Conservation (phyloP, 2,888 invertebrate genomes). For the Philopedon plagiatum region DNA sequence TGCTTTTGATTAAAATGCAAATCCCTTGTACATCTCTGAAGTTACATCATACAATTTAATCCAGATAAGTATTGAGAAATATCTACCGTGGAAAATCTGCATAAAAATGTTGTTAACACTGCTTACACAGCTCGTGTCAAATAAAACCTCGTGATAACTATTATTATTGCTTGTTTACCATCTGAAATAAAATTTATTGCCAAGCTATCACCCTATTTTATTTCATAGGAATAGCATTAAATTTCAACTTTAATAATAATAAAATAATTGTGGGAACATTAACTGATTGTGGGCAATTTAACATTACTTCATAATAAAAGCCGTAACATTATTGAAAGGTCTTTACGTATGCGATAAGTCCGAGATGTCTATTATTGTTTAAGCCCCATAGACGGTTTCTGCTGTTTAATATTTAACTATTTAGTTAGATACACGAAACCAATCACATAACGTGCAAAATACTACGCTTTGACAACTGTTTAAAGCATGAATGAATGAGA, state of each 20-base stretch:
- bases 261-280: conserved; percentile 8
- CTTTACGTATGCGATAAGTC: neutral
- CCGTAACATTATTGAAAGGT: neutral
- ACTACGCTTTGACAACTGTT: too few species aligned
- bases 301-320: neutral
- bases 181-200: conserved; percentile 5
- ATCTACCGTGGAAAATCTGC: neutral
- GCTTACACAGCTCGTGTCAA: neutral
- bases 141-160: conserved; percentile 1
- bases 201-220: conserved; percentile 6
- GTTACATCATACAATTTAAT: neutral
- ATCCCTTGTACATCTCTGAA: too few species aligned
- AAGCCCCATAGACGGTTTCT: too few species aligned
- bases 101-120: conserved; percentile 5
- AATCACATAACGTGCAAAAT: too few species aligned
- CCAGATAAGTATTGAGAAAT: conserved; percentile 3
- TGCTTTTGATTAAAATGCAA: too few species aligned
- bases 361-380: too few species aligned
- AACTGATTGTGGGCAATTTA: neutral
- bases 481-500: too few species aligned
- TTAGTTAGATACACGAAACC: too few species aligned
- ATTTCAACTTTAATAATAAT: neutral
- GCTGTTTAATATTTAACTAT: too few species aligned
- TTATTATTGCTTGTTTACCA: conserved; percentile 4
- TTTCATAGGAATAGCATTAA: neutral